These are phyloP conservation scores for Drosophila suboccidentalis DNA, from an alignment of 2,888 invertebrate species.

Conservation along the genomic window DNA sequence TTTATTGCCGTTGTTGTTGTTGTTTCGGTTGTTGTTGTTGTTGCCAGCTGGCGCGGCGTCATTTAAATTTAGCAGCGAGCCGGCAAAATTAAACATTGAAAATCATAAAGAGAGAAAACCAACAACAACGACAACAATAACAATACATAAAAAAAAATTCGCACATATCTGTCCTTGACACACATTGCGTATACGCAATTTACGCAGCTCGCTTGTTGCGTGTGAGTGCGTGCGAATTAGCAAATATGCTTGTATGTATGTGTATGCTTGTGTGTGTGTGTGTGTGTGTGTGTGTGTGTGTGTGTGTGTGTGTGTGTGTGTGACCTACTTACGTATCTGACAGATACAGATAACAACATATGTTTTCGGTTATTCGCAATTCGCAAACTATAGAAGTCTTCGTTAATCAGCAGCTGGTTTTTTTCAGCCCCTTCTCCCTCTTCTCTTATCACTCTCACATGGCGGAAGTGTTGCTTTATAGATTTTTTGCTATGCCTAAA, in stretches of 20 bases:
- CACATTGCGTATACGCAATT: slow-evolving; percentile 81
- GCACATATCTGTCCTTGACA: slow-evolving; percentile 85
- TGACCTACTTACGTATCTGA: slow-evolving; percentile 74
- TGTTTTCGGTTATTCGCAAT: slow-evolving; percentile 51
- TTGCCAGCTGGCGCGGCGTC: slow-evolving; percentile 53
- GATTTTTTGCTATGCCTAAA: neutral
- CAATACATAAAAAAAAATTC: slow-evolving; percentile 69
- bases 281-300: slow-evolving; percentile 20
- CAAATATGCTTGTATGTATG: slow-evolving; percentile 2
- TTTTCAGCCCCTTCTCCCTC: neutral
- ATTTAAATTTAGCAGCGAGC: slow-evolving; percentile 69
- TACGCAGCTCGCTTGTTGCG: slow-evolving; percentile 67
- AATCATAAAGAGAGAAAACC: slow-evolving; percentile 45
- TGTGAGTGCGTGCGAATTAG: slow-evolving; percentile 53
- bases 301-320: slow-evolving; percentile 32
- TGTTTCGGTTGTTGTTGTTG: slow-evolving; percentile 37
- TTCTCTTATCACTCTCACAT: neutral
- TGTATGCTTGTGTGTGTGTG: slow-evolving; percentile 21
- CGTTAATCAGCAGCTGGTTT: slow-evolving; percentile 53
- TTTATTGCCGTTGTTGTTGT: slow-evolving; percentile 29
- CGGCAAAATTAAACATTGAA: slow-evolving; percentile 65
- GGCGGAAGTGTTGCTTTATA: slow-evolving; percentile 41
- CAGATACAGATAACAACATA: slow-evolving; percentile 73
- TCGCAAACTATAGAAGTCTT: slow-evolving; percentile 22
- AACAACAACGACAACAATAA: neutral